Evolutionary conservation across 2,797 vertebrate species (phyloP), one percentile per base, ranked within the genome.

Genomic region (Liparis tanakae): DNA sequence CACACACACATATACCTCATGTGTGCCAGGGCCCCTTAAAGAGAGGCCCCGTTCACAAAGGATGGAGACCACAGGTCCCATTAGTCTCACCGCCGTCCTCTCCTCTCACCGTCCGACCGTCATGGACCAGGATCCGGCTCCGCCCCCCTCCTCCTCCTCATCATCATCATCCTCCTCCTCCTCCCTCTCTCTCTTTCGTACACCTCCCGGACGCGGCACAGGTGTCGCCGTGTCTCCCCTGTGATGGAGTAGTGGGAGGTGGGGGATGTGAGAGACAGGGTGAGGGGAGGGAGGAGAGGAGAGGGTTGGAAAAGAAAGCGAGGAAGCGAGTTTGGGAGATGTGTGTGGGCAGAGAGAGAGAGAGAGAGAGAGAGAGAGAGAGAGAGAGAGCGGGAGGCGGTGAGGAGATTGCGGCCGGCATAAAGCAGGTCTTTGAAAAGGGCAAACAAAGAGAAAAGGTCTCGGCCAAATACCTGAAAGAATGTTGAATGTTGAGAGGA

Each of bases 401-500:
- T 5, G 66, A 68, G 84, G 78, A 87, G 84, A 79, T 81, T 87
- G 90, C 80, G 65, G 85, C 66, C 64, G 72, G 89, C 85, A 93
- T 92, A 93, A 93, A 91, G 89, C 86, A 88, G 85, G 87, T 83
- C 91, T 93, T 93, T 93, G 91, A 93, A 92, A 94, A 92, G 90
- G 90, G 84, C 86, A 93, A 88, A 93, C 92, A 92, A 93, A 92
- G 90, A 89, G 90, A 92, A 93, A 93, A 93, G 89, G 93, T 92
- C 93, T 92, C 78, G 66, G 89, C 91, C 91, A 93, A 94, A 94
- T 93, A 94, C 92, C 93, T 92, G 91, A 92, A 94, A 93, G 93
- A 94, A 94, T 94, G 93, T 90, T 79, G 93, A 94, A 94, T 94
- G 93, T 90, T 79, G 89, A 92, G 91, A 93, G 92, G 91, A 92